Percentiles rank a stretch among this genome's conserved stretches.
These are phyloP conservation scores for Alligator mississippiensis DNA, from an alignment of 2,113 vertebrate species.

Conservation along the genomic window DNA sequence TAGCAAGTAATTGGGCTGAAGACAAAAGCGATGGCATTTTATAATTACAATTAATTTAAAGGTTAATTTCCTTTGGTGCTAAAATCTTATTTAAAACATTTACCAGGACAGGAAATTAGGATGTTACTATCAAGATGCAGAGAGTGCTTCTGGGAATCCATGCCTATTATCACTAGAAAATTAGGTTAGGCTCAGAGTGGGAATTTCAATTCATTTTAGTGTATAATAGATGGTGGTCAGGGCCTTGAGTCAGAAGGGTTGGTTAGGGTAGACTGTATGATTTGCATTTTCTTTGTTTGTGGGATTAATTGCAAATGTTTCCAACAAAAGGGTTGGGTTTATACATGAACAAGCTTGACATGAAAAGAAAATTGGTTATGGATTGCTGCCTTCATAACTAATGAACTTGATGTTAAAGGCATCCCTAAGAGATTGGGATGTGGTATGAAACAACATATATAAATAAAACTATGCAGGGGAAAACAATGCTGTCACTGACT, in stretches of 20 bases:
- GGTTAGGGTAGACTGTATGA: slow-evolving; percentile 67
- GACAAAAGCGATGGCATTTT: slow-evolving; percentile 83
- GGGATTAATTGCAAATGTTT: slow-evolving; percentile 84
- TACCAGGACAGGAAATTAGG: slow-evolving; percentile 83
- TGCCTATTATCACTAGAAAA: slow-evolving; percentile 84
- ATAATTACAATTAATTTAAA: slow-evolving; percentile 88
- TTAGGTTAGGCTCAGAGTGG: slow-evolving; percentile 80
- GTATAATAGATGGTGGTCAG: slow-evolving; percentile 76
- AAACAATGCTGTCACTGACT: slow-evolving; percentile 19
- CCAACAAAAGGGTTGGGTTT: slow-evolving; percentile 76
- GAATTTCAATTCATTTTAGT: slow-evolving; percentile 82
- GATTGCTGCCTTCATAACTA: slow-evolving; percentile 83
- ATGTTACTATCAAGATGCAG: slow-evolving; percentile 80
- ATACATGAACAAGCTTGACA: slow-evolving; percentile 79
- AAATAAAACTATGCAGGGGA: background rate
- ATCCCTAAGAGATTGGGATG: slow-evolving; percentile 69
- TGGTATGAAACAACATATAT: slow-evolving; percentile 46
- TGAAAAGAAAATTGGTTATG: slow-evolving; percentile 84
- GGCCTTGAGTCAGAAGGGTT: slow-evolving; percentile 67
- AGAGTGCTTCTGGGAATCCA: slow-evolving; percentile 79
- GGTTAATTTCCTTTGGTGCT: slow-evolving; percentile 86
- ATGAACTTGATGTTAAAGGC: slow-evolving; percentile 79
- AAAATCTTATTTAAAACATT: slow-evolving; percentile 88
- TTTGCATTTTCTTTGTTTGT: slow-evolving; percentile 83
- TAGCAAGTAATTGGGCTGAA: slow-evolving; percentile 84